Conservation (phyloP, 2,113 vertebrate species). For the Charadrius vociferus region DNA sequence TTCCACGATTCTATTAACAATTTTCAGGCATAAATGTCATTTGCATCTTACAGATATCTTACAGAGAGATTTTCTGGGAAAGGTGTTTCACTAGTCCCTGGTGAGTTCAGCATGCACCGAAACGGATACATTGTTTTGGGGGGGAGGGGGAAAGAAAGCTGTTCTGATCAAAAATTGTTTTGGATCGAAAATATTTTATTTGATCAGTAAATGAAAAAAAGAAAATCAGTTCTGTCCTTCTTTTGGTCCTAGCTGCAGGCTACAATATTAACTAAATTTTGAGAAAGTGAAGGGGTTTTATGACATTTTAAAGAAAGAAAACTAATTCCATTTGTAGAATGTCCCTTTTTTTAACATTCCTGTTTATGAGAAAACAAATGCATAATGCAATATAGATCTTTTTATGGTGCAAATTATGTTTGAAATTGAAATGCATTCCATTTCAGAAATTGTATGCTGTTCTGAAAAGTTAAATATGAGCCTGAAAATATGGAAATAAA, state of each 20-base stretch:
- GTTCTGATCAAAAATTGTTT: background rate
- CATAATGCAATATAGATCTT: background rate
- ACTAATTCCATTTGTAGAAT: background rate
- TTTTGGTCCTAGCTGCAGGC: slow-evolving; percentile 1
- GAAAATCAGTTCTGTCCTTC: background rate
- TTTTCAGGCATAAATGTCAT: background rate
- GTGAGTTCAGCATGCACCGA: background rate
- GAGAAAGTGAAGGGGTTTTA: background rate
- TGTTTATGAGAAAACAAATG: background rate
- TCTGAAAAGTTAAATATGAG: slow-evolving; percentile 36
- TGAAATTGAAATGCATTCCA: slow-evolving; percentile 24
- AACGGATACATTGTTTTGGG: background rate
- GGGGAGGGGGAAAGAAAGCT: background rate
- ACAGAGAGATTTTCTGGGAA: background rate
- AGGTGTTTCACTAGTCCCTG: background rate
- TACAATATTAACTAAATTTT: background rate
- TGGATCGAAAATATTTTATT: slow-evolving; percentile 5
- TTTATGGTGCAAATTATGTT: background rate
- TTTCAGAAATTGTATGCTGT: background rate
- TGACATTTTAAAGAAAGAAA: background rate
- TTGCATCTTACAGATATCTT: background rate
- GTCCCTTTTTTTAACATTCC: background rate
- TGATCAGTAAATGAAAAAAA: slow-evolving; percentile 11
- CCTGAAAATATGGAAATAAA: slow-evolving; percentile 47
- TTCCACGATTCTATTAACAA: background rate